These are phyloP conservation scores for Mobula birostris DNA, from an alignment of 2,113 vertebrate genomes.

Conservation along the genomic window DNA sequence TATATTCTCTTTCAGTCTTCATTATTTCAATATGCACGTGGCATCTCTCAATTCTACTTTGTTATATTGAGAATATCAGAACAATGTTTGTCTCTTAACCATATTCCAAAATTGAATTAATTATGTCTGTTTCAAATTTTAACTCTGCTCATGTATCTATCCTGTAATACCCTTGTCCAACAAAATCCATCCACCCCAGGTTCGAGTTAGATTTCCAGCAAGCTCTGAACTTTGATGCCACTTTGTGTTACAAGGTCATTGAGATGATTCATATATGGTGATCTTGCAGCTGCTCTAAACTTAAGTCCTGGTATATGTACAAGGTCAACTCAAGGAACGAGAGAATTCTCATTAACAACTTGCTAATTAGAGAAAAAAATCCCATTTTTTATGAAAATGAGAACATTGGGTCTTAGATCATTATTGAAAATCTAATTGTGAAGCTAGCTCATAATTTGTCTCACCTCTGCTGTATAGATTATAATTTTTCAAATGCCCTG, in stretches of 20 bases:
- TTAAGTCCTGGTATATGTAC: neutral
- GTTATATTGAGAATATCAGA: neutral
- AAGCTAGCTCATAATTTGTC: neutral
- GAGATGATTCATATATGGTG: neutral
- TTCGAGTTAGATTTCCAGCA: too few species aligned
- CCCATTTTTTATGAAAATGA: neutral
- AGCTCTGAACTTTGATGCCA: neutral
- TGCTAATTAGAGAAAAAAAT: constrained; percentile 3
- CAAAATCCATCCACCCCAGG: neutral
- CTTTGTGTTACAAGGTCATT: neutral
- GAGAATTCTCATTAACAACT: neutral
- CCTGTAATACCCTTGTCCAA: neutral
- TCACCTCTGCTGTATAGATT: neutral
- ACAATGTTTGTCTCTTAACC: neutral
- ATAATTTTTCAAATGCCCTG: neutral
- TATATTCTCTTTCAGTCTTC: neutral
- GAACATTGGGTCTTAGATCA: neutral
- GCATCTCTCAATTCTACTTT: neutral
- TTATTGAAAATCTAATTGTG: constrained; percentile 13
- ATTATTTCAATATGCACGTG: neutral
- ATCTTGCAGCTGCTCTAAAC: neutral
- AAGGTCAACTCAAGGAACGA: neutral
- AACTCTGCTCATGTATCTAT: neutral
- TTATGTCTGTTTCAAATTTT: neutral
- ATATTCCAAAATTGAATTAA: neutral